Conservation (phyloP, 2,113 vertebrate species). For the Equus quagga region DNA sequence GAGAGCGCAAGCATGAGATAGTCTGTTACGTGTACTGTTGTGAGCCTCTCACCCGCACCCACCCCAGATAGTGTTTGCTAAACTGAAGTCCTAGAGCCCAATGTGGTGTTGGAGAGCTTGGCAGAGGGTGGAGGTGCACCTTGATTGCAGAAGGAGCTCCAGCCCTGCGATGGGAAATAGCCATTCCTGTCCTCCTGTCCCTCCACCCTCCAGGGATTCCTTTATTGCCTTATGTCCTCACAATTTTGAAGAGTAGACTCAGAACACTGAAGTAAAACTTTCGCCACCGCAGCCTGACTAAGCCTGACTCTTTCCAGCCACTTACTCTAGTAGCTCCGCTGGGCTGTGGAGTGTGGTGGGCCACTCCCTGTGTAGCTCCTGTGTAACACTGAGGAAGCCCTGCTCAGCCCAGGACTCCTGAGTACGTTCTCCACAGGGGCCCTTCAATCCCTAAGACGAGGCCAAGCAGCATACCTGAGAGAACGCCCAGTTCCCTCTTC, state of each 20-base stretch:
- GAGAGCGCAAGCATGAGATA: neutral
- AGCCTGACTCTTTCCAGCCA: neutral
- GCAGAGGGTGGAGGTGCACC: neutral
- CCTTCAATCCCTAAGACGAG: neutral
- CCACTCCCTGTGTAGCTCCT: neutral
- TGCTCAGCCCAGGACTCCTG: neutral
- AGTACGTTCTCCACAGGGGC: neutral
- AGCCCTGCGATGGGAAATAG: neutral
- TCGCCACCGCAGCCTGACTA: neutral
- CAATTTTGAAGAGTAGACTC: neutral
- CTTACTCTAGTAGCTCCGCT: neutral
- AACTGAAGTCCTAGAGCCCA: neutral
- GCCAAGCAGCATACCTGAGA: neutral
- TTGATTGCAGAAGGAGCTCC: neutral
- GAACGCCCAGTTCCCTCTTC: neutral
- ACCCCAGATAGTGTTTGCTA: neutral
- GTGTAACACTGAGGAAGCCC: neutral
- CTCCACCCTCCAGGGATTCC: neutral
- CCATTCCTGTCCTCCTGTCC: neutral
- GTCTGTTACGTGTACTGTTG: fast-evolving
- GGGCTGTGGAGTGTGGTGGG: neutral
- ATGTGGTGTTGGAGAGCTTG: neutral
- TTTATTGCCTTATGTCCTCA: neutral
- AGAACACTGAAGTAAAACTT: neutral
- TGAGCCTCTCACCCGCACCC: neutral